A percentile compares a stretch with the other conserved stretches of the same genome.
These are phyloP conservation scores for Drosophila mimica DNA, from an alignment of 2,888 invertebrate species.

Conservation along the genomic window DNA sequence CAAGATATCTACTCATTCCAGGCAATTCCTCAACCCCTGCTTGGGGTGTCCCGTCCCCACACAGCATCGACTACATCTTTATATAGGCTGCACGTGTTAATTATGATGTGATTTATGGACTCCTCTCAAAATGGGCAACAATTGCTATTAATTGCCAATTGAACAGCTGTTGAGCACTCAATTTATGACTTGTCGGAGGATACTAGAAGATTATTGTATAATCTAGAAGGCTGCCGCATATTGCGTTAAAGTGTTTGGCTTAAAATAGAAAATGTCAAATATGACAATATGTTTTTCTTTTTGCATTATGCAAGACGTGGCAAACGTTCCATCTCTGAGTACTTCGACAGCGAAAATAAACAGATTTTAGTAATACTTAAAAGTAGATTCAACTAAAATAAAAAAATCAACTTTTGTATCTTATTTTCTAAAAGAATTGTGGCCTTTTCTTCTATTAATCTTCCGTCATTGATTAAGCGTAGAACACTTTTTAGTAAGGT, in stretches of 20 bases:
- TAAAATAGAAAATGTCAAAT: slow-evolving; percentile 52
- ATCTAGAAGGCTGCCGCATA: slow-evolving; percentile 7
- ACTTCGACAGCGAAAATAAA: background rate
- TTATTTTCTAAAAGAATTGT: background rate
- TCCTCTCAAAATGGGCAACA: slow-evolving; percentile 24
- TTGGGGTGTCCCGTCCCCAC: background rate
- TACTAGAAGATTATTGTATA: slow-evolving; percentile 17
- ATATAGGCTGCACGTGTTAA: slow-evolving; percentile 45
- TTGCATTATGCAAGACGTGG: slow-evolving; percentile 36
- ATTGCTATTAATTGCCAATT: slow-evolving; percentile 51
- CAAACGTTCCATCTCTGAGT: background rate
- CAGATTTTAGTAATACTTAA: background rate
- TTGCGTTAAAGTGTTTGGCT: slow-evolving; percentile 21
- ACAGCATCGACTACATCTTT: slow-evolving; percentile 7
- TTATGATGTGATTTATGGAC: slow-evolving; percentile 59
- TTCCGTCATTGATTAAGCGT: background rate
- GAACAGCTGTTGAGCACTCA: slow-evolving; percentile 34
- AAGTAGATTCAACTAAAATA: background rate
- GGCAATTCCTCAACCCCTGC: slow-evolving; percentile 24
- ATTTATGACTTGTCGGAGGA: slow-evolving; percentile 31
- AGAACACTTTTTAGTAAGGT: background rate
- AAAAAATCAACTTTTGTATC: background rate
- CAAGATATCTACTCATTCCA: slow-evolving; percentile 55
- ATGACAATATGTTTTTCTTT: slow-evolving; percentile 30
- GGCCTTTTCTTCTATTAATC: background rate